These are phyloP conservation scores for Tringa solitaria DNA, from an alignment of 2,113 vertebrate genomes.

Conservation along the genomic window DNA sequence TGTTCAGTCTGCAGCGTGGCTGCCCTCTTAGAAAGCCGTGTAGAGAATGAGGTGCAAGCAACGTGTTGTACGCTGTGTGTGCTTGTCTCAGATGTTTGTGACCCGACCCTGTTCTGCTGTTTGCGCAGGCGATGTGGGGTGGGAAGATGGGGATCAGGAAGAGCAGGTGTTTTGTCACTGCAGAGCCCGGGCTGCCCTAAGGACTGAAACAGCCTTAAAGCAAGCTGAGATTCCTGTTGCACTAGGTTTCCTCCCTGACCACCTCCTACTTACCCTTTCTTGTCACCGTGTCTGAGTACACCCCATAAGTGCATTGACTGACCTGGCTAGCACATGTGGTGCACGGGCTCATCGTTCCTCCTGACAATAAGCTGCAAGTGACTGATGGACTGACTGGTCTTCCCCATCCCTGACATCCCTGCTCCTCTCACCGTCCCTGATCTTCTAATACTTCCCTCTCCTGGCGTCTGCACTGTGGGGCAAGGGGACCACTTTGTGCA, in stretches of 20 bases:
- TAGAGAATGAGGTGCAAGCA: neutral
- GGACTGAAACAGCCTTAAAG: neutral
- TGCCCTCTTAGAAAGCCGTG: neutral
- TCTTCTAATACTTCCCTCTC: neutral
- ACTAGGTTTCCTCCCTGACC: neutral
- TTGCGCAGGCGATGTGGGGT: rapidly evolving
- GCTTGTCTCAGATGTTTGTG: neutral
- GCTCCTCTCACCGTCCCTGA: neutral
- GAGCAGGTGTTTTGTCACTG: neutral
- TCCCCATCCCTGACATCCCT: neutral
- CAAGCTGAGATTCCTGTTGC: neutral
- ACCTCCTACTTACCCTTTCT: neutral
- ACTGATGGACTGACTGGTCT: neutral
- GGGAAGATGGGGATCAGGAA: neutral
- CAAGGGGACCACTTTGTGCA: neutral
- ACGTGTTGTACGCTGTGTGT: neutral
- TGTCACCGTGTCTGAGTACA: neutral
- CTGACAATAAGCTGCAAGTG: neutral
- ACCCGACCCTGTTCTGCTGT: neutral
- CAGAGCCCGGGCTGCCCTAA: neutral
- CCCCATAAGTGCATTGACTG: neutral
- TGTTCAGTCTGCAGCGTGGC: neutral
- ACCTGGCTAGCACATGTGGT: neutral
- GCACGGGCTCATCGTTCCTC: neutral
- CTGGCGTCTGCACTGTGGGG: neutral